These are phyloP conservation scores for Ennomos quercinarius DNA, from an alignment of 2,888 invertebrate species.

Conservation along the genomic window DNA sequence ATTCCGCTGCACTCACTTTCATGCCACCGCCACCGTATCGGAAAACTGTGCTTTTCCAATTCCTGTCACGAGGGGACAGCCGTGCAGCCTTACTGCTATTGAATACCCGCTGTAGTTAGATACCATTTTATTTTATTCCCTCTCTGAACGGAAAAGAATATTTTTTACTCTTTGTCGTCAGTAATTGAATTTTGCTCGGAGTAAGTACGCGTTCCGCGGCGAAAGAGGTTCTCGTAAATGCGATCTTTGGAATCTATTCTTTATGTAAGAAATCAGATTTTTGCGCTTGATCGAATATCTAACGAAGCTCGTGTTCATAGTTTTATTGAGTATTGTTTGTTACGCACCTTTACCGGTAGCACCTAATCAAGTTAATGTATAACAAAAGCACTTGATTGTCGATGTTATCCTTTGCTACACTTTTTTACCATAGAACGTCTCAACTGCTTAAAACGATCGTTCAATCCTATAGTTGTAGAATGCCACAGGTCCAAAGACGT, in stretches of 20 bases:
- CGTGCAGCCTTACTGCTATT: constrained; percentile 48
- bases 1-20: constrained; percentile 48
- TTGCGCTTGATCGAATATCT: constrained; percentile 1
- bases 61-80: constrained; percentile 54
- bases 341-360: too few species aligned
- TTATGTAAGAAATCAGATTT: constrained; percentile 17
- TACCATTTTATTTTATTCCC: constrained; percentile 64
- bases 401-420: too few species aligned
- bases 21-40: constrained; percentile 43
- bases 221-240: constrained; percentile 20
- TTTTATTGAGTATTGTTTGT: too few species aligned
- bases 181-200: constrained; percentile 68
- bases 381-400: too few species aligned
- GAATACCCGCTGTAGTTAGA: constrained; percentile 59
- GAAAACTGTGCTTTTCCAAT: constrained; percentile 51
- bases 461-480: too few species aligned
- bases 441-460: too few species aligned
- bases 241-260: constrained; percentile 18
- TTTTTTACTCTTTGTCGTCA: constrained; percentile 67
- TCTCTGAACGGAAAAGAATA: constrained; percentile 52
- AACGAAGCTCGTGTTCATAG: neutral
- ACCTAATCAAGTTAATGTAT: too few species aligned
- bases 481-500: too few species aligned
- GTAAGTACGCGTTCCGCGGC: constrained; percentile 52
- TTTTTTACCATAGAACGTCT: too few species aligned